Evolutionary conservation across 1,140 invertebrate genomes (phyloP).

Genomic region (Drosophila auraria): DNA sequence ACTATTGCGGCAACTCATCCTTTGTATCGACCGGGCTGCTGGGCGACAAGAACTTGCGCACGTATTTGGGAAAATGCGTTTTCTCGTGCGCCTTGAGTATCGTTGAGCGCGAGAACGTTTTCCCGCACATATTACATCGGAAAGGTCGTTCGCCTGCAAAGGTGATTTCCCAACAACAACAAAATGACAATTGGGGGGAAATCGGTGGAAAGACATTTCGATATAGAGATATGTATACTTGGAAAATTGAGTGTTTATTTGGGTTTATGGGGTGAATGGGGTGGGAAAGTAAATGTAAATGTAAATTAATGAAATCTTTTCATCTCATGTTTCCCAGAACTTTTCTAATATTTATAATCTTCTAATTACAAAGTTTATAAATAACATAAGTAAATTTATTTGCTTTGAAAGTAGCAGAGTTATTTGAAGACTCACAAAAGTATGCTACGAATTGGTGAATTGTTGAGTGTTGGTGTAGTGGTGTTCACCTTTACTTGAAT

Average conservation of each 20-base stretch:
- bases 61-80: constrained; percentile 95
- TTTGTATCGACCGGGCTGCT: constrained; percentile 93
- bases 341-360: background rate
- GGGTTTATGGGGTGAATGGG: background rate
- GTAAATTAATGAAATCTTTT: background rate
- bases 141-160: constrained; percentile 92
- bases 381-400: background rate
- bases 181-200: constrained; percentile 11
- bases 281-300: background rate
- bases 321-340: background rate
- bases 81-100: constrained; percentile 96
- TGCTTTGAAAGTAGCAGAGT: too few species aligned
- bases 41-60: constrained; percentile 93
- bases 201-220: constrained; percentile 30
- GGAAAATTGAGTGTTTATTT: background rate
- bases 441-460: constrained; percentile 34
- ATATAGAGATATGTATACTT: constrained; percentile 8
- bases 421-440: constrained; percentile 44
- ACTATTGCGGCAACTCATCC: constrained; percentile 91
- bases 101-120: constrained; percentile 94
- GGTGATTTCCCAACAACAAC: constrained; percentile 25
- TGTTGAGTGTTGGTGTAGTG: background rate
- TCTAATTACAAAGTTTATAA: too few species aligned
- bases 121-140: constrained; percentile 94
- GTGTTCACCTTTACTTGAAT: constrained; percentile 37